Evolutionary conservation across 2,888 invertebrate species (phyloP), one percentile per base, ranked within the genome.

Genomic region (Cephonodes hylas): DNA sequence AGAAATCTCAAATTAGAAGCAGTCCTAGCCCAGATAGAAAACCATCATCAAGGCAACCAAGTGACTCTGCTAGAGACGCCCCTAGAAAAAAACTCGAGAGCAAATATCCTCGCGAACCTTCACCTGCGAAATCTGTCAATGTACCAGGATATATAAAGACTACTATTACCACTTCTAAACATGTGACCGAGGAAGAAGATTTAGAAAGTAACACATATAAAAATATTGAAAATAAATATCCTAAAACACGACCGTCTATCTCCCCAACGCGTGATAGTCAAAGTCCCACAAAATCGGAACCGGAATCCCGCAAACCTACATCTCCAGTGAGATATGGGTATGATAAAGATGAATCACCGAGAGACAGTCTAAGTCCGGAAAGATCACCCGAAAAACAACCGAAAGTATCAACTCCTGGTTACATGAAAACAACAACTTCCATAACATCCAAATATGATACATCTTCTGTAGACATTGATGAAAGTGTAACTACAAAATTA

Each of bases 321-420:
- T 56, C 59, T 15, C 58, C 64, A 23, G 10, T 42, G 42, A 58
- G 18, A 53, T 15, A 64, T 10, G 59, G 45, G 61, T 44, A 63
- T 59, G n/a, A 63, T 3, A 64, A 64, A n/a, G 65, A 64, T 46
- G 31, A 62, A 42, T 63, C 63, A 46, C 61, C 65, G 42, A 66
- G 66, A 42, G 13, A 64, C 23, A 69, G 59, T 48, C 57, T 62
- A 13, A 80, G 76, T 59, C 75, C 76, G 56, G 77, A 77, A 62
- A 72, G 64, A 63, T 73, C 72, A 63, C 66, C 72, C 53, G 31
- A 38, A 65, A 38, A 38, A 23, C 48, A 48, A 48, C 48, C 59
- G 2, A 18, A 42, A 53, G 58, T 53, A 60, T n/a, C 38, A n/a
- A 56, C 46, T 60, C 46, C 48, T 6, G 60, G 53, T 25, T 68